Evolutionary conservation across 2,113 vertebrate genomes (phyloP), one percentile per base, ranked within the genome.

Genomic region (Podarcis muralis): DNA sequence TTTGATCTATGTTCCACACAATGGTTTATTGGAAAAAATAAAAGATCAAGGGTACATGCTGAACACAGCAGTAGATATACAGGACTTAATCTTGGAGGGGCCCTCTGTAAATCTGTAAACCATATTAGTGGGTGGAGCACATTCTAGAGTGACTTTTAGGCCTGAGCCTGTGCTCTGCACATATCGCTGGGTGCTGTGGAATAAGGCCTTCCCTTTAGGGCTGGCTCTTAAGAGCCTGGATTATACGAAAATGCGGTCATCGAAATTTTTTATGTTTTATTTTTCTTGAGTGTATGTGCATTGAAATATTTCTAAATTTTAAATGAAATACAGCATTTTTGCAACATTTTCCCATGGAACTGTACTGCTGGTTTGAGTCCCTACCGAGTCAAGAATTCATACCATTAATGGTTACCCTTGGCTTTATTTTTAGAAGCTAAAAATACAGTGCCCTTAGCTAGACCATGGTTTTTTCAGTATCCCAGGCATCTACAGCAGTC

Each of bases 401-500:
- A 57, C 22, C 53, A 69, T 59, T 87, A 88, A 88, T 90, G 84
- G 4, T 48, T 62, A 83, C 3, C 11, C 59, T 4, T 87, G 80
- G 93, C 91, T 91, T 0, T 85, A 53, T 53, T 53, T 53, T 53
- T 8, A 87, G 11, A 74, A 86, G 20, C 89, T 62, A 91, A 90
- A 92, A 82, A 91, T n/a, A 65, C 20, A 72, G 62, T 77, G 13
- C 13, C 5, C 77, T 1, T 71, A 88, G 82, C 16, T n/a, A 84
- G 7, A 23, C 43, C 32, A 43, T 8, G 7, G 78, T 75, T 62
- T 3, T 66, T 92, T 62, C 87, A 1, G 22, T 85, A 25, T 87
- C 23, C 62, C 53, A 83, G 22, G 71, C 91, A 85, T 48, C 88
- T 87, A 84, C 8, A 79, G 23, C 62, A 69, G 20, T 85, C 71